A percentile compares a stretch with the other conserved stretches of the same genome.
Conservation (phyloP, 2,888 invertebrate species). For the Phalera bucephala region DNA sequence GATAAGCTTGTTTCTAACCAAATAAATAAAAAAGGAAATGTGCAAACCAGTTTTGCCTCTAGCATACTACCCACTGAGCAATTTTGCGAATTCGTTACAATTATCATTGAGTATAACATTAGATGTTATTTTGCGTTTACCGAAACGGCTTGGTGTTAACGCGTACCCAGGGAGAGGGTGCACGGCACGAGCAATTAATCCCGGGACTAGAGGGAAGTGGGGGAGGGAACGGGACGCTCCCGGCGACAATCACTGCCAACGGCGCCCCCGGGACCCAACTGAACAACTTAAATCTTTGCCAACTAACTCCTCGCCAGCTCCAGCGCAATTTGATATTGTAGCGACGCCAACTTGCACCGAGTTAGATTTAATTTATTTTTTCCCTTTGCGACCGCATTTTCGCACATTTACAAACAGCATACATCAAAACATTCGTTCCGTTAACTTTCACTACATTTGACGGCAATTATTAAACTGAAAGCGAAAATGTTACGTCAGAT, state of each 20-base stretch:
- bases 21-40: too few relatives aligned
- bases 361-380: slow-evolving; percentile 5
- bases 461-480: slow-evolving; percentile 1
- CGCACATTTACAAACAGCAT: background rate
- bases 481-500: slow-evolving; percentile 1
- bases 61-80: slow-evolving; percentile 14
- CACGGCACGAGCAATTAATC: slow-evolving; percentile 75
- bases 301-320: slow-evolving; percentile 47
- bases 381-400: background rate
- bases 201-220: slow-evolving; percentile 34
- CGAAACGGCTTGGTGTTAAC: slow-evolving; percentile 63
- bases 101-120: slow-evolving; percentile 70
- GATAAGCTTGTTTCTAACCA: too few relatives aligned
- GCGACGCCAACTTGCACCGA: slow-evolving; percentile 14
- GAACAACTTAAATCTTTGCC: slow-evolving; percentile 78
- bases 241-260: slow-evolving; percentile 76
- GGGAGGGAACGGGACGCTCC: slow-evolving; percentile 39
- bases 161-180: slow-evolving; percentile 69
- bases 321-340: slow-evolving; percentile 40
- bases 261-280: slow-evolving; percentile 67
- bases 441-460: background rate
- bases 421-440: background rate
- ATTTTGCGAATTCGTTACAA: slow-evolving; percentile 41
- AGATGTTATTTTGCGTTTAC: slow-evolving; percentile 73
- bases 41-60: too few relatives aligned